Conservation (phyloP, 2,797 vertebrate genomes). For the Bradypodion pumilum region DNA sequence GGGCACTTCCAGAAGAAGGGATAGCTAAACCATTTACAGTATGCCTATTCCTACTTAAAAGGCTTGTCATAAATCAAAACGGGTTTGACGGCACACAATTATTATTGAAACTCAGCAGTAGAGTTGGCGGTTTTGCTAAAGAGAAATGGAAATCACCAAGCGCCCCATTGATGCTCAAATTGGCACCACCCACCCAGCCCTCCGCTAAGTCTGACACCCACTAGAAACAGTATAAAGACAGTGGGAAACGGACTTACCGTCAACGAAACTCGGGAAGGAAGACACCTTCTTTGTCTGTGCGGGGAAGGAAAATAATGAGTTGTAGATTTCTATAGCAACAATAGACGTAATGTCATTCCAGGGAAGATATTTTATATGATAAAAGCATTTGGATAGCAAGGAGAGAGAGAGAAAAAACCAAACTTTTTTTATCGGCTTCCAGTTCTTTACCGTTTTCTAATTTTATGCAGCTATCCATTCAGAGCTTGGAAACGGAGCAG, state of each 20-base stretch:
- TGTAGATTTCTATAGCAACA: conserved; percentile 22
- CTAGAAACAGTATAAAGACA: not conserved
- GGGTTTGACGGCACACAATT: too few relatives aligned
- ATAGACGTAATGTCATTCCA: conserved; percentile 27
- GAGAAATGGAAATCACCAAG: too few relatives aligned
- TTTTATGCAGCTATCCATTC: not conserved
- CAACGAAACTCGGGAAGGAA: conserved; percentile 97
- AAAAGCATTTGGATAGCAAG: not conserved
- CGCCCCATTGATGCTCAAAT: too few relatives aligned
- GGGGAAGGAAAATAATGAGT: conserved; percentile 51
- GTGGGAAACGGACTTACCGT: conserved; percentile 85
- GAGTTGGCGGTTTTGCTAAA: too few relatives aligned
- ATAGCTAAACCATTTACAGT: too few relatives aligned
- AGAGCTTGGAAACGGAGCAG: not conserved
- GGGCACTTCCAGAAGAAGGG: too few relatives aligned
- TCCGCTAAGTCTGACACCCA: not conserved
- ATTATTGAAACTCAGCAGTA: too few relatives aligned
- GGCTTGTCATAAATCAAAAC: too few relatives aligned
- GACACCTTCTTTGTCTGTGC: conserved; percentile 92
- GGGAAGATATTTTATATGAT: conserved; percentile 1
- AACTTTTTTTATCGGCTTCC: not conserved
- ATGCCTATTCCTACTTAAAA: too few relatives aligned
- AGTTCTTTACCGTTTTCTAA: not conserved
- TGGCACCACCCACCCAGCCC: not conserved
- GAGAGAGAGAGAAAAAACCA: not conserved